phyloP scores from a whole-genome alignment of 2,888 invertebrate species.

The Drosophila hamatofila region DNA sequence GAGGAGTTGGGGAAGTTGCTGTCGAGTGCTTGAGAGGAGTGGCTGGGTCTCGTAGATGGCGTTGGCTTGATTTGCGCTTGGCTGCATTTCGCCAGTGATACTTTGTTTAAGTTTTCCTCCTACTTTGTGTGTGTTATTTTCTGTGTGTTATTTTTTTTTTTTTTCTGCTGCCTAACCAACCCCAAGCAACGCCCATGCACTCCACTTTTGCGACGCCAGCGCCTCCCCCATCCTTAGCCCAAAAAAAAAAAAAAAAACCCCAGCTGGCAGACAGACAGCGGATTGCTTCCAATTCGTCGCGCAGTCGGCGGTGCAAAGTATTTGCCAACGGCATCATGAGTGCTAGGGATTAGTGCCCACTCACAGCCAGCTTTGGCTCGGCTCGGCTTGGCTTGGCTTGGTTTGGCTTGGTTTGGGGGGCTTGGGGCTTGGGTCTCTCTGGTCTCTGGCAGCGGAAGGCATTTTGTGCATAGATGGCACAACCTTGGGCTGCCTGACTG shows the following conservation, averaged over 20 bases:
- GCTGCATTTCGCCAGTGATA: slow-evolving; percentile 72
- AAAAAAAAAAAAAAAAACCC: not conserved
- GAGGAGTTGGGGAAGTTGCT: not conserved
- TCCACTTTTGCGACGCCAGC: slow-evolving; percentile 44
- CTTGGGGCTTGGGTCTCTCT: slow-evolving; percentile 21
- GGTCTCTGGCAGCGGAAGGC: slow-evolving; percentile 56
- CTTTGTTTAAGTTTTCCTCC: slow-evolving; percentile 74
- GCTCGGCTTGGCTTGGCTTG: slow-evolving; percentile 27
- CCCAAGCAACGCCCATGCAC: slow-evolving; percentile 76
- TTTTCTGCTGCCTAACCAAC: slow-evolving; percentile 52
- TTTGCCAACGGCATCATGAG: slow-evolving; percentile 77
- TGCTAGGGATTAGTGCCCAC: slow-evolving; percentile 77
- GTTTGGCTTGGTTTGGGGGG: slow-evolving; percentile 25
- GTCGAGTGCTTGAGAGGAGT: slow-evolving; percentile 60
- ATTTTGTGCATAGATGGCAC: slow-evolving; percentile 57
- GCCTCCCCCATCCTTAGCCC: slow-evolving; percentile 9
- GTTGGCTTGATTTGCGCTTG: slow-evolving; percentile 71
- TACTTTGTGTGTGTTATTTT: not conserved
- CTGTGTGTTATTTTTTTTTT: not conserved
- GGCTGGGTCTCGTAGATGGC: slow-evolving; percentile 36
- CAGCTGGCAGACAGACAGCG: slow-evolving; percentile 71
- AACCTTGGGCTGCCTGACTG: slow-evolving; percentile 65
- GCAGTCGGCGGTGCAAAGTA: slow-evolving; percentile 81
- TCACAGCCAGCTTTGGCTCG: slow-evolving; percentile 35
- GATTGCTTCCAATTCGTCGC: slow-evolving; percentile 83